phyloP scores from a whole-genome alignment of 2,888 invertebrate species.

The Ptychoptera albimana region DNA sequence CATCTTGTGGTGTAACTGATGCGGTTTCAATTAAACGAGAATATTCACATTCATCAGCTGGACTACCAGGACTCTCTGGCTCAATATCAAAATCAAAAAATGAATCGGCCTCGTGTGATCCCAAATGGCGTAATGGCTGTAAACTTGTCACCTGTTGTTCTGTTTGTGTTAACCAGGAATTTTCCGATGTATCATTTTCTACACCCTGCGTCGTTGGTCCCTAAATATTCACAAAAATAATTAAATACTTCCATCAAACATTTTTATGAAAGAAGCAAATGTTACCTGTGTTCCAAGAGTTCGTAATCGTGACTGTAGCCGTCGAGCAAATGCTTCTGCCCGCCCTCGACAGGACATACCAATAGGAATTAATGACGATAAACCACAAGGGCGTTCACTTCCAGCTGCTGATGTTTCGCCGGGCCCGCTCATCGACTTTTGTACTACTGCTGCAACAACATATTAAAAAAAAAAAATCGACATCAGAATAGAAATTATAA shows the following conservation, averaged over 20 bases:
- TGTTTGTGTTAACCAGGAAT: constrained; percentile 26
- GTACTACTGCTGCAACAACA: too few species aligned
- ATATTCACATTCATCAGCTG: constrained; percentile 44
- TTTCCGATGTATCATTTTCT: constrained; percentile 22
- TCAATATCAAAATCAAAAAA: constrained; percentile 49
- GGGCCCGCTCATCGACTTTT: constrained; percentile 1
- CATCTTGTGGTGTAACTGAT: constrained; percentile 35
- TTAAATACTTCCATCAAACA: constrained; percentile 8
- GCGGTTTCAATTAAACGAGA: constrained; percentile 34
- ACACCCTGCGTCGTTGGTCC: constrained; percentile 19
- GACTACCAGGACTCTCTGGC: constrained; percentile 52
- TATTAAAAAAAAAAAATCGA: too few species aligned
- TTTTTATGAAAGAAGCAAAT: neutral
- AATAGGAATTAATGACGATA: constrained; percentile 47
- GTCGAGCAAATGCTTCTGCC: constrained; percentile 66
- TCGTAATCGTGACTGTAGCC: constrained; percentile 56
- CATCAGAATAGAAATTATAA: too few species aligned
- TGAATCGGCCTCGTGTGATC: constrained; percentile 35
- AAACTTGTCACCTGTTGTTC: constrained; percentile 30
- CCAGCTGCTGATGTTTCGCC: constrained; percentile 14
- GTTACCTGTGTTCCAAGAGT: constrained; percentile 43
- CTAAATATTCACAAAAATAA: constrained; percentile 14
- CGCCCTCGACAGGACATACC: constrained; percentile 61
- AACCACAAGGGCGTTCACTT: constrained; percentile 45
- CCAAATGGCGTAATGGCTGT: constrained; percentile 33